phyloP scores from a whole-genome alignment of 1,140 invertebrate genomes.

The Nasonia giraulti region DNA sequence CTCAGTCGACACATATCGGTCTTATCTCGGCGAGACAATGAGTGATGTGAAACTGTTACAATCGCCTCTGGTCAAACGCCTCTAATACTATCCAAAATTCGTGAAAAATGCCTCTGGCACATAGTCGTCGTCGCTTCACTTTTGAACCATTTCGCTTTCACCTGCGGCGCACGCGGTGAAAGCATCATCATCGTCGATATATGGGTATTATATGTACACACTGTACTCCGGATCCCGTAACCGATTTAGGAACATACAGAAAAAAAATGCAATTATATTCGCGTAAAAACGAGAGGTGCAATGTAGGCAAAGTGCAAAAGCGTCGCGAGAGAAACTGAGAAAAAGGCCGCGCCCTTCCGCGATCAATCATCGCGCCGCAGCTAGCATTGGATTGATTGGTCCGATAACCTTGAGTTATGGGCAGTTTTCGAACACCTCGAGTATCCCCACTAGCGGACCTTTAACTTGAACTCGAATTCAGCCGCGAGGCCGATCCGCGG shows the following conservation, averaged over 20 bases:
- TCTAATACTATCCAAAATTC: background rate
- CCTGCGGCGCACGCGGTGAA: background rate
- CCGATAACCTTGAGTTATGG: too few relatives aligned
- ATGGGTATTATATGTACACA: background rate
- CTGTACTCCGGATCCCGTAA: slow-evolving; percentile 8
- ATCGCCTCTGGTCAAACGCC: background rate
- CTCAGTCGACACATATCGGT: background rate
- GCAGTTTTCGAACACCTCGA: too few relatives aligned
- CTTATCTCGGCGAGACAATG: background rate
- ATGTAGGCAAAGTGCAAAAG: too few relatives aligned
- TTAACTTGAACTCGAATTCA: background rate
- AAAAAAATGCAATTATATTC: too few relatives aligned
- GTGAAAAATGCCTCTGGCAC: background rate
- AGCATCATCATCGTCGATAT: slow-evolving; percentile 6
- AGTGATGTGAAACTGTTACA: background rate
- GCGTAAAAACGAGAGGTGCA: too few relatives aligned
- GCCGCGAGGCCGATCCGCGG: too few relatives aligned
- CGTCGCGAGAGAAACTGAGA: background rate
- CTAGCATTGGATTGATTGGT: background rate
- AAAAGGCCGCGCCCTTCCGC: background rate
- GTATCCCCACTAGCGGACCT: background rate
- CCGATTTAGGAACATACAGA: background rate
- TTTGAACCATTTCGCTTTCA: slow-evolving; percentile 36
- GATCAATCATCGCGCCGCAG: background rate
- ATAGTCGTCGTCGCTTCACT: background rate